phyloP scores from a whole-genome alignment of 2,797 vertebrate genomes.

The Uromys caudimaculatus region DNA sequence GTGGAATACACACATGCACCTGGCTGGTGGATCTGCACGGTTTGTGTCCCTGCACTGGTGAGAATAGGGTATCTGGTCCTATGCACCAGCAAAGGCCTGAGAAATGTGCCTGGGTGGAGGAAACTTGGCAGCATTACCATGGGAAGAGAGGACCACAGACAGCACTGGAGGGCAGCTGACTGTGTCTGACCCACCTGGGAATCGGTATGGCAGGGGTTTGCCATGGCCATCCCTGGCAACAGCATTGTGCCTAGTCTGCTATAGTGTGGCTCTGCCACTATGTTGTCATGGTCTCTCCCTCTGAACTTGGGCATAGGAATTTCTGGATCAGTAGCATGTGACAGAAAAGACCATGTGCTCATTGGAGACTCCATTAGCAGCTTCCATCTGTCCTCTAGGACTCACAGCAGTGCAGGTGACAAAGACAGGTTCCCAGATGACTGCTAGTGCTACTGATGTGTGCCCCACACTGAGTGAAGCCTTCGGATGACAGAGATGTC shows the following conservation, averaged over 20 bases:
- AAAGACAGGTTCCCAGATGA: background rate
- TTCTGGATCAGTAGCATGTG: background rate
- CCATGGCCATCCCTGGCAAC: background rate
- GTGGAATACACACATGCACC: background rate
- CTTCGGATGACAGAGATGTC: background rate
- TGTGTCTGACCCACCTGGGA: rapidly evolving
- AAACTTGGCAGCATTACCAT: background rate
- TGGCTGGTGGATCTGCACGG: background rate
- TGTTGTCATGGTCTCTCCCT: background rate
- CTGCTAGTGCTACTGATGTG: background rate
- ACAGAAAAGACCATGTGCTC: background rate
- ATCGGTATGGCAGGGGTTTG: background rate
- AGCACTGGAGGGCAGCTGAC: too few relatives aligned
- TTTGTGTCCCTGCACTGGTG: rapidly evolving
- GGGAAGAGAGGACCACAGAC: background rate
- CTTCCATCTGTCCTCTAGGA: background rate
- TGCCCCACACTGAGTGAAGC: rapidly evolving
- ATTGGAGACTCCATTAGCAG: background rate
- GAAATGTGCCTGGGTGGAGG: background rate
- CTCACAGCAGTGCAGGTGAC: background rate
- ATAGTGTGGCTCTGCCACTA: background rate
- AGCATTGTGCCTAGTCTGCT: rapidly evolving
- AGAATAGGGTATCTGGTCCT: background rate
- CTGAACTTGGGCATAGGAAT: background rate
- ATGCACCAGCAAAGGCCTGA: background rate